A percentile compares a stretch with the other conserved stretches of the same genome.
These are phyloP conservation scores for Hypercompe scribonia DNA, from an alignment of 2,888 invertebrate species.

Conservation along the genomic window DNA sequence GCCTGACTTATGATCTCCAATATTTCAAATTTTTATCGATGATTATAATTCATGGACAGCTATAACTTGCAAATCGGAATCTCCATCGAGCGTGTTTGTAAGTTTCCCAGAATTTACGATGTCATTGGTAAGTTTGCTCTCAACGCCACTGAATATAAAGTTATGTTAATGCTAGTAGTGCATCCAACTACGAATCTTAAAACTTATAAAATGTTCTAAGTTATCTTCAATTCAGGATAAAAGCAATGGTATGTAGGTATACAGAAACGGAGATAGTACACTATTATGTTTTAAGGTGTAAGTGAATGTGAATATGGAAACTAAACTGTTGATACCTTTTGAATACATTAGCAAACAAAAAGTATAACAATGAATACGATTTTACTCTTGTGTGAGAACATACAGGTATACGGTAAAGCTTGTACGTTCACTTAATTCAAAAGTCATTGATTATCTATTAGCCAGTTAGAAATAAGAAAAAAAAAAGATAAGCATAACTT, in stretches of 20 bases:
- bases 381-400: background rate
- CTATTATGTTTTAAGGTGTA: conserved; percentile 22
- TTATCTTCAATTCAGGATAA: conserved; percentile 69
- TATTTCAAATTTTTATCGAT: conserved; percentile 57
- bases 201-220: conserved; percentile 77
- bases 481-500: background rate
- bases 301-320: conserved; percentile 36
- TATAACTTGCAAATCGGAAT: conserved; percentile 79
- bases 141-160: conserved; percentile 81
- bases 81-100: conserved; percentile 78
- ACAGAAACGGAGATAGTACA: conserved; percentile 23
- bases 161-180: conserved; percentile 81
- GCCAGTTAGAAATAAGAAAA: background rate
- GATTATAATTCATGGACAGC: conserved; percentile 70
- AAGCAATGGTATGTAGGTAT: conserved; percentile 55
- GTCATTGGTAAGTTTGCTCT: conserved; percentile 77
- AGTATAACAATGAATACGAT: background rate
- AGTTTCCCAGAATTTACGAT: conserved; percentile 81
- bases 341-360: conserved; percentile 13
- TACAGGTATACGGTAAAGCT: background rate
- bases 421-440: background rate
- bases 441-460: background rate
- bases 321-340: conserved; percentile 9
- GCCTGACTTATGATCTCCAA: conserved; percentile 43
- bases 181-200: conserved; percentile 76